Base-by-base conservation (phyloP, 64 coral and sea anemone species). In the Dendronephthya gigantea region DNA sequence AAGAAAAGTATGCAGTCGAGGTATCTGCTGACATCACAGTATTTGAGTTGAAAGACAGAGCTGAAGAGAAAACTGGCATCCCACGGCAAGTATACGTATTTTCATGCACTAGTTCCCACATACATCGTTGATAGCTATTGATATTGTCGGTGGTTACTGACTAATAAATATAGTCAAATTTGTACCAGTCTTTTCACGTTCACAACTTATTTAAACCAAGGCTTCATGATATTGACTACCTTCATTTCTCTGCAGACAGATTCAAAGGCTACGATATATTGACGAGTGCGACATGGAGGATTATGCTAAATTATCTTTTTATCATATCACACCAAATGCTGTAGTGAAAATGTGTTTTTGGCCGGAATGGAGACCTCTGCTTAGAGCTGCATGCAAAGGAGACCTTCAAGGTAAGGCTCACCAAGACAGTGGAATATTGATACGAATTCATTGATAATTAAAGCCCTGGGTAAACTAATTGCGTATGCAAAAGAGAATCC, bases 21-120 rank as follows among this genome's bases (percentile, higher is more conserved):
- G 8, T 79, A 35, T 36, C 72, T 9, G 22, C n/a, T 33, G 32
- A 35, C 15, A 79, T 79, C 30, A 79, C 72, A 29, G 36, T 79
- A 15, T 36, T 79, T 79, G 72, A 79, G 32, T 29, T 79, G 72
- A 79, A 79, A 35, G 72, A 79, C 36, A 79, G 37, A 39, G 72
- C 72, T 79, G 72, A 79, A 35, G 32, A 36, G 15, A 79, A 36
- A 79, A 79, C 72, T 12, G 72, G 72, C 19, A 79, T 79, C 10
- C 72, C 72, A 79, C 72, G 72, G 72, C 36, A 36, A 79, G 72
- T 79, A n/a, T n/a, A n/a, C n/a, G n/a, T n/a, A n/a, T n/a, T n/a
- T n/a, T n/a, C n/a, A n/a, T n/a, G n/a, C n/a, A n/a, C n/a, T n/a
- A n/a, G n/a, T n/a, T n/a, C n/a, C n/a, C n/a, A n/a, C n/a, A n/a